Percentiles rank a stretch among this genome's conserved stretches.
Conservation (phyloP, 2,888 invertebrate species). For the Eristalis intricaria region DNA sequence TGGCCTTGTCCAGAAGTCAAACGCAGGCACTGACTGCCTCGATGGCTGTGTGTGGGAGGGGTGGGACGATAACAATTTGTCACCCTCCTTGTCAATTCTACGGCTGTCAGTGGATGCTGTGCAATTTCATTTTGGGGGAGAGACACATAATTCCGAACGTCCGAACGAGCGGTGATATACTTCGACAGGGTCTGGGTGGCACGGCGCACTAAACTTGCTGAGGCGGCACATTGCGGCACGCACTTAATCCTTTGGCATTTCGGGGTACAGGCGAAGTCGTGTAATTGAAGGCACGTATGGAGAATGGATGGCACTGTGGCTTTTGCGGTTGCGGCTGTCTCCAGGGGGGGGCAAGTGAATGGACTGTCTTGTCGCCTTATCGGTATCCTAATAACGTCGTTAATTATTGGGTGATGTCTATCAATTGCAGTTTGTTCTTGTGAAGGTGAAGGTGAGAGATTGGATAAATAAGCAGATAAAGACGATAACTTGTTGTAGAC, state of each 20-base stretch:
- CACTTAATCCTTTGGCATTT: constrained; percentile 64
- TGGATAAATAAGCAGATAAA: constrained; percentile 2
- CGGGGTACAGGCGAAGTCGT: constrained; percentile 40
- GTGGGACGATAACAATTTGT: neutral
- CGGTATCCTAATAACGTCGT: constrained; percentile 37
- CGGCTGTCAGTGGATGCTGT: constrained; percentile 65
- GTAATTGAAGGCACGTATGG: constrained; percentile 59
- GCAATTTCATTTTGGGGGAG: constrained; percentile 55
- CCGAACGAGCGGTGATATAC: neutral
- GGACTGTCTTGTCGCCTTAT: constrained; percentile 47
- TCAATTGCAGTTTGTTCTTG: constrained; percentile 31
- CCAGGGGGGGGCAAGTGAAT: constrained; percentile 42
- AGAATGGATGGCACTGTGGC: constrained; percentile 22
- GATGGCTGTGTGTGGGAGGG: neutral
- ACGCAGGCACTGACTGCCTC: constrained; percentile 23
- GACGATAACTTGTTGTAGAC: neutral
- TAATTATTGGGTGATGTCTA: constrained; percentile 47
- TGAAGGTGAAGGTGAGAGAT: neutral
- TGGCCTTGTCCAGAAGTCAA: constrained; percentile 49
- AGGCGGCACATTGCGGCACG: constrained; percentile 61
- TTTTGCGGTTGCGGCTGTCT: constrained; percentile 23
- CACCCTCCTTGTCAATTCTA: constrained; percentile 62
- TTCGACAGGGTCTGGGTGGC: neutral
- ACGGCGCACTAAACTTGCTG: constrained; percentile 31
- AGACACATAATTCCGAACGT: constrained; percentile 47